These are phyloP conservation scores for Hesperophylax magnus DNA, from an alignment of 1,140 invertebrate species.

Conservation along the genomic window DNA sequence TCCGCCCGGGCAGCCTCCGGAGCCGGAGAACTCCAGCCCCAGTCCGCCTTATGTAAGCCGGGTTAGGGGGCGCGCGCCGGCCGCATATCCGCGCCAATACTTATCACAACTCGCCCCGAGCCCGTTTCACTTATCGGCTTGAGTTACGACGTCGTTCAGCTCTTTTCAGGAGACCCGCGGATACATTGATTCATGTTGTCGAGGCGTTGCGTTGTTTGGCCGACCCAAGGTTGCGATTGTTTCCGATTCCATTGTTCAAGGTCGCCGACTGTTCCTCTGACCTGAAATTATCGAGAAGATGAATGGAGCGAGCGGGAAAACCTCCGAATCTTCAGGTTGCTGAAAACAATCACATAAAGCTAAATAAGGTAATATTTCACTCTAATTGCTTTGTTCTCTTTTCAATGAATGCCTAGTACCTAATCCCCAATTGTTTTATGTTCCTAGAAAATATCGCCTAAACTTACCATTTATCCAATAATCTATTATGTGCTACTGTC, in stretches of 20 bases:
- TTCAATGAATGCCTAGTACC: no score
- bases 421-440: no score
- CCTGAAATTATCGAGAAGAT: neutral
- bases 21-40: neutral
- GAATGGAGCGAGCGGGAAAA: constrained; percentile 6
- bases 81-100: constrained; percentile 1
- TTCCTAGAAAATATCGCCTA: no score
- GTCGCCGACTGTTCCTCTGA: constrained; percentile 1
- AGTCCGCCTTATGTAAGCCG: constrained; percentile 30
- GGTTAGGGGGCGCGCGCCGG: neutral
- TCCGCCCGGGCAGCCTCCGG: constrained; percentile 30
- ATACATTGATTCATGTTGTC: neutral
- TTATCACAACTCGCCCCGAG: constrained; percentile 7
- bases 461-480: no score
- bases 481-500: no score
- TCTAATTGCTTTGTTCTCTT: no score
- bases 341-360: neutral
- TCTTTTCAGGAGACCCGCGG: no score
- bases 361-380: no score
- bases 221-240: neutral
- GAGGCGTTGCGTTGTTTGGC: neutral
- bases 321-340: constrained; percentile 3
- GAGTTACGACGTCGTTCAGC: no score
- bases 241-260: neutral
- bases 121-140: no score